A percentile compares a stretch with the other conserved stretches of the same genome.
Conservation (phyloP, 2,888 invertebrate genomes). For the Phoronis australis region DNA sequence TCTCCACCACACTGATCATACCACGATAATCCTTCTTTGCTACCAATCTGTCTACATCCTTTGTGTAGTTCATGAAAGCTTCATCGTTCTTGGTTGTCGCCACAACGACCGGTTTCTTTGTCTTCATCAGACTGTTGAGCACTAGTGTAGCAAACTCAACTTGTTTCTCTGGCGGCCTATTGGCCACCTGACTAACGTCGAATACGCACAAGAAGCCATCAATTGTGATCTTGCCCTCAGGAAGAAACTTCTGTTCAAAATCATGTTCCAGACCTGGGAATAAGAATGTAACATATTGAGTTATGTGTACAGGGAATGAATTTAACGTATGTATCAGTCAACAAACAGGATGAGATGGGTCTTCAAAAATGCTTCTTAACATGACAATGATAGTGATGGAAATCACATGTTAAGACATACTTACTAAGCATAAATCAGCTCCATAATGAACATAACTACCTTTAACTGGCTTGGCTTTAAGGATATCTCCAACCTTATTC, state of each 20-base stretch:
- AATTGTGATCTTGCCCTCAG: constrained; percentile 81
- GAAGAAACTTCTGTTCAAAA: constrained; percentile 75
- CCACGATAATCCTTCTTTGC: constrained; percentile 82
- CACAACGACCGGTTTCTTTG: constrained; percentile 90
- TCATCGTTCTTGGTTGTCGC: constrained; percentile 96
- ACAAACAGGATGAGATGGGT: no score
- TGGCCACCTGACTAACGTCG: constrained; percentile 90
- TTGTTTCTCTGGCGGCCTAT: constrained; percentile 80
- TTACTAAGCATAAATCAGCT: no score
- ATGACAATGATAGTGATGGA: no score
- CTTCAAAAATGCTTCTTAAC: no score
- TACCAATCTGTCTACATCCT: constrained; percentile 81
- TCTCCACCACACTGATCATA: constrained; percentile 79
- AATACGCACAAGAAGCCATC: constrained; percentile 95
- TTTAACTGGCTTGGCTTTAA: no score
- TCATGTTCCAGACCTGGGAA: constrained; percentile 82
- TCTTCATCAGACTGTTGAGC: constrained; percentile 78
- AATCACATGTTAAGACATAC: no score
- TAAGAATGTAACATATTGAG: no score
- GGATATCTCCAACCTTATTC: no score
- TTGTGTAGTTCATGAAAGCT: constrained; percentile 65
- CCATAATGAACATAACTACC: no score
- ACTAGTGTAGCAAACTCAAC: constrained; percentile 67
- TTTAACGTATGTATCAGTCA: no score
- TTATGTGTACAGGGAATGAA: no score